phyloP scores from a whole-genome alignment of 1,140 invertebrate genomes.

The Pentalonia nigronervosa region DNA sequence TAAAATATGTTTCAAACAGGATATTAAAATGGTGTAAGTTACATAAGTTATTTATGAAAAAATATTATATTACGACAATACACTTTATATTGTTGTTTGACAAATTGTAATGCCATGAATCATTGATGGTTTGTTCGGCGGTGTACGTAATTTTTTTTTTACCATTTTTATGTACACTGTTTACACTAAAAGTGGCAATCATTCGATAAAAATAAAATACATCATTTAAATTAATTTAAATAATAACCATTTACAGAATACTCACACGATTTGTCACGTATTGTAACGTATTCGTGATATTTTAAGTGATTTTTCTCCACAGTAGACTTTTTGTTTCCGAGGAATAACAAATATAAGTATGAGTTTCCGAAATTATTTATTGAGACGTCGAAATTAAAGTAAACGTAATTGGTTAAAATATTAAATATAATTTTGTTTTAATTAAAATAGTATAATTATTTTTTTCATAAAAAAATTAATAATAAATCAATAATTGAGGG shows the following conservation, averaged over 20 bases:
- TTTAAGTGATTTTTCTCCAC: neutral
- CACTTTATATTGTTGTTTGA: neutral
- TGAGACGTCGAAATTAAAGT: neutral
- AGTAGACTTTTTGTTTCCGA: neutral
- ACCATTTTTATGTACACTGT: neutral
- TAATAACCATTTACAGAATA: neutral
- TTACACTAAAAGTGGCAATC: neutral
- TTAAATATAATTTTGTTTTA: too few species aligned
- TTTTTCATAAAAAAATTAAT: too few species aligned
- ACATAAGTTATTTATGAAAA: neutral
- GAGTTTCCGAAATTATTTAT: neutral
- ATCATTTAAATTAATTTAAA: neutral
- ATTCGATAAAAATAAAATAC: neutral
- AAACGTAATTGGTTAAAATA: neutral
- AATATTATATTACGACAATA: neutral
- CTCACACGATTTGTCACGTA: neutral
- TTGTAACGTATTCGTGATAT: neutral
- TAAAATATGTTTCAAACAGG: slow-evolving; percentile 20
- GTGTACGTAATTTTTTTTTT: neutral
- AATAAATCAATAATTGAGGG: too few species aligned
- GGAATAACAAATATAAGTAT: neutral
- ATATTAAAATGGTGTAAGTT: neutral
- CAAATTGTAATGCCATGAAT: slow-evolving; percentile 17
- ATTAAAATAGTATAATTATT: too few species aligned
- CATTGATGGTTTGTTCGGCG: neutral